Evolutionary conservation across 2,888 invertebrate species (phyloP), one percentile per base, ranked within the genome.

Genomic region (Abscondita cerata): DNA sequence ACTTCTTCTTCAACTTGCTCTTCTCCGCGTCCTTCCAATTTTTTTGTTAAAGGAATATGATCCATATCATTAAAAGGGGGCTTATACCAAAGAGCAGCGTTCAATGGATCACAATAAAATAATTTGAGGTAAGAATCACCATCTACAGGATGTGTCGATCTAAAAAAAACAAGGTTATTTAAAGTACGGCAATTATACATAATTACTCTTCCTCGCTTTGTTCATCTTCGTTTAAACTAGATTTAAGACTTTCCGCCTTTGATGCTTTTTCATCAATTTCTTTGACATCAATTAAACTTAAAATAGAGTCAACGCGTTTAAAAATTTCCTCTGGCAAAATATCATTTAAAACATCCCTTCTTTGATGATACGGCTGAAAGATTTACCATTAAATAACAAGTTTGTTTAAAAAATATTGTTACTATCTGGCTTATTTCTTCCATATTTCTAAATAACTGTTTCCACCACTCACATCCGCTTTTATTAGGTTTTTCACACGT

Each of bases 361-460:
- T 47, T 33, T 19, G 15, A 41, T 64, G 52, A 1, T 60, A 9
- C 0, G 55, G 57, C 55, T 54, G 13, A 51, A 59, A 59, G 3
- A 15, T 31, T 47, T 18, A 18, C n/a, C 3, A 31, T 16, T 13
- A 50, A 1, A 25, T 3, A 51, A 31, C 47, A 41, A 18, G 52
- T 9, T 13, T 12, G 2, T 47, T n/a, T n/a, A n/a, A n/a, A n/a
- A n/a, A 2, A 0, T 5, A 15, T 15, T 19, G 15, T 52, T 69
- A 78, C 78, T 53, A 76, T 73, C 19, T 65, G 41, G 11, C 70
- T 70, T 52, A 78, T 73, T 1, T 62, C 65, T 71, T 80, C 80
- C 62, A 80, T 64, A 6, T 65, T 60, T 41, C 70, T 50, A 53
- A 79, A 78, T 15, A 76, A 41, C 41, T 68, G 64, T 20, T 69